These are phyloP conservation scores for Desmophyllum pertusum DNA, from an alignment of 92 coral and sea anemone genomes.

Conservation along the genomic window DNA sequence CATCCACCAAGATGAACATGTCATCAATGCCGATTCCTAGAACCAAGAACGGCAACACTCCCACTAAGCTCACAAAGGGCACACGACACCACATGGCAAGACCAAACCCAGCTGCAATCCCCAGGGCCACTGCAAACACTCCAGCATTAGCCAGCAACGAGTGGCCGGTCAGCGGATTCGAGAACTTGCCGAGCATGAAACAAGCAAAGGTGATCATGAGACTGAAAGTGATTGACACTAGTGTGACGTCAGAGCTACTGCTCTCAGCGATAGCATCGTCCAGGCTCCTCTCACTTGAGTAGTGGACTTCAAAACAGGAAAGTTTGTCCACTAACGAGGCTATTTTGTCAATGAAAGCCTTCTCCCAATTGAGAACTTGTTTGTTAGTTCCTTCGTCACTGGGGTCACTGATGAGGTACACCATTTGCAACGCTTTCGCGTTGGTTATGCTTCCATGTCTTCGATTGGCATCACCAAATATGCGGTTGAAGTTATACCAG, in stretches of 20 bases:
- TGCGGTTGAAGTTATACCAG: slow-evolving; percentile 43
- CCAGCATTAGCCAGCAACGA: slow-evolving; percentile 84
- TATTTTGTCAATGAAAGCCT: slow-evolving; percentile 59
- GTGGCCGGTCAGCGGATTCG: slow-evolving; percentile 84
- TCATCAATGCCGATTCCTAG: slow-evolving; percentile 93
- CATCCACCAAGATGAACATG: slow-evolving; percentile 89
- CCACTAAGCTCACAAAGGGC: slow-evolving; percentile 79
- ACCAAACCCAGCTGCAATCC: slow-evolving; percentile 87
- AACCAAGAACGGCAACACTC: slow-evolving; percentile 78
- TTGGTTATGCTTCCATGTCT: not conserved
- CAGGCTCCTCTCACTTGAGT: slow-evolving; percentile 70
- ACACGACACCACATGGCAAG: slow-evolving; percentile 65
- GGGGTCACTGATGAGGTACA: slow-evolving; percentile 47
- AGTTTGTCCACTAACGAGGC: slow-evolving; percentile 36
- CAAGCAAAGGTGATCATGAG: slow-evolving; percentile 87
- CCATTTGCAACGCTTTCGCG: slow-evolving; percentile 54
- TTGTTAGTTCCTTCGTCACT: slow-evolving; percentile 36
- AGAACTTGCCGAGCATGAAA: slow-evolving; percentile 73
- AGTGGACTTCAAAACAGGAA: slow-evolving; percentile 58
- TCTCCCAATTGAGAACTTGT: slow-evolving; percentile 60
- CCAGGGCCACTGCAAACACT: slow-evolving; percentile 87
- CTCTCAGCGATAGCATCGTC: slow-evolving; percentile 89
- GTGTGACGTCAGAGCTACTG: slow-evolving; percentile 74
- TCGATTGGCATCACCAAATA: slow-evolving; percentile 44
- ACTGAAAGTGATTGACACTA: slow-evolving; percentile 74